phyloP scores from a whole-genome alignment of 2,797 vertebrate species.

The Catharus ustulatus region DNA sequence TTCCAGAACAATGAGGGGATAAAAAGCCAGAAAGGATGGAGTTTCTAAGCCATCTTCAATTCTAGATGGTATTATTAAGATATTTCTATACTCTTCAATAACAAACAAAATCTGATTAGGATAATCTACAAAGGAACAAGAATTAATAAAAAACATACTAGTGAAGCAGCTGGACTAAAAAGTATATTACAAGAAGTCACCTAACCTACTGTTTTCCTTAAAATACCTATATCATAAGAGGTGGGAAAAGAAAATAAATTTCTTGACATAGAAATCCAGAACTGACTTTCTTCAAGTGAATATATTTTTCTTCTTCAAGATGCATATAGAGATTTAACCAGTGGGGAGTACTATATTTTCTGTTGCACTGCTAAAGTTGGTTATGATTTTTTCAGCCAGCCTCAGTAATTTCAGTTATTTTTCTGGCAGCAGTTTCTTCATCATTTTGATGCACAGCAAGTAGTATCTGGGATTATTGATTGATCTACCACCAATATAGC shows the following conservation, averaged over 20 bases:
- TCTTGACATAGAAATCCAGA: background rate
- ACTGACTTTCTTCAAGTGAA: background rate
- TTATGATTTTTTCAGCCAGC: background rate
- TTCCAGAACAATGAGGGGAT: background rate
- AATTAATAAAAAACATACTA: background rate
- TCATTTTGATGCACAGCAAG: background rate
- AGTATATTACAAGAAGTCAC: background rate
- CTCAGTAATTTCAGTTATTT: background rate
- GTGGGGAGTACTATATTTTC: background rate
- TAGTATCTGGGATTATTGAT: background rate
- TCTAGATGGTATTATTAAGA: background rate
- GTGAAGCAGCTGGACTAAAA: background rate
- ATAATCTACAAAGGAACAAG: background rate
- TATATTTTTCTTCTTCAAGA: background rate
- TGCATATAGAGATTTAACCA: background rate
- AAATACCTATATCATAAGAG: background rate
- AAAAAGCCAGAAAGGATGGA: background rate
- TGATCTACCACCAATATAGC: background rate
- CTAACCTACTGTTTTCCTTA: background rate
- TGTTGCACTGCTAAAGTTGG: background rate
- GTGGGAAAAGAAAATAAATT: rapidly evolving
- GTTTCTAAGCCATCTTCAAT: background rate
- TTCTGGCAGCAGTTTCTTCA: background rate
- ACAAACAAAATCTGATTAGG: background rate
- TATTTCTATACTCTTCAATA: background rate